Base-by-base conservation (phyloP, 2,888 invertebrate species). In the Perithous albicinctus region DNA sequence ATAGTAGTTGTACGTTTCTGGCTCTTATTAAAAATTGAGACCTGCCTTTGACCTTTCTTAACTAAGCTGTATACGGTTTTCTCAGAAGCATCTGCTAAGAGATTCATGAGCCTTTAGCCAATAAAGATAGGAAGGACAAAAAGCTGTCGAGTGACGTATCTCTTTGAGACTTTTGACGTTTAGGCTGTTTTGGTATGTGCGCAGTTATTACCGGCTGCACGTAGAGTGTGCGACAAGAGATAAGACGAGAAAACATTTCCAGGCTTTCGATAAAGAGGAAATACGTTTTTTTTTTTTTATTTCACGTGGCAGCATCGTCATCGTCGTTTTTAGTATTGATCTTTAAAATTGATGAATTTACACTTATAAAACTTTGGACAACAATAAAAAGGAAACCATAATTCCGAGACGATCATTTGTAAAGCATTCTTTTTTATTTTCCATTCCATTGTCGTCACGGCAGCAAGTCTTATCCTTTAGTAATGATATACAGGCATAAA, bases 1-100 rank as follows among this genome's bases (percentile, higher is more conserved):
- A 88, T 86, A 86, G 82, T 90, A 89, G 88, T 90, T 90, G 90
- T 88, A 87, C 83, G 86, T 70, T 63, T 78, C 78, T 56, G 61
- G 51, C 46, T 29, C 15, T 70, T 10, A 74, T 73, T 20, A 32
- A 38, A 10, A 23, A 18, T n/a, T 61, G 32, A 12, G 0, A 20
- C n/a, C 6, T 51, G 20, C 4, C 69, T 67, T 48, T 59, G 23
- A 1, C 61, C 10, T 41, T 20, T 51, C 8, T 10, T n/a, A 12
- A n/a, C n/a, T n/a, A 20, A 20, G 20, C 20, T 15, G 29, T 6
- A 23, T n/a, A 51, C 32, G 20, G n/a, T 54, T n/a, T 54, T 54
- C 1, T 51, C 51, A 23, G 51, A 3, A 51, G 26, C 26, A 29
- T 0, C 26, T 2, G 26, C 26, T n/a, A 5, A 26, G 54, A 51